phyloP scores from a whole-genome alignment of 2,888 invertebrate genomes.

The Strigamia crassipes region DNA sequence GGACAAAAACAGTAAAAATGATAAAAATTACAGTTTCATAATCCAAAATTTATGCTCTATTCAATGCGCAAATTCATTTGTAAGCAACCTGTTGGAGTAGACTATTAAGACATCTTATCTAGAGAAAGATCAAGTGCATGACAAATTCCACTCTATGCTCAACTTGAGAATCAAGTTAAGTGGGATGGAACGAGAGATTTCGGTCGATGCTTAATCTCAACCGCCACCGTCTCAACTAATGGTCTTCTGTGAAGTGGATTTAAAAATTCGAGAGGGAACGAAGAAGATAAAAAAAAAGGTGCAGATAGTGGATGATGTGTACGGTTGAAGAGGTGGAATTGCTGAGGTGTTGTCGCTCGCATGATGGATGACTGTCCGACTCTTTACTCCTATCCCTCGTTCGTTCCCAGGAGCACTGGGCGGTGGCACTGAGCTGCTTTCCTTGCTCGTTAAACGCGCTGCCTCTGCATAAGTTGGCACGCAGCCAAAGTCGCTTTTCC shows the following conservation, averaged over 20 bases:
- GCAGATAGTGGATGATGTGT: background rate
- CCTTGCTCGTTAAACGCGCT: constrained; percentile 34
- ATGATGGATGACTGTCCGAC: constrained; percentile 38
- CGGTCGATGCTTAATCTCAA: constrained; percentile 32
- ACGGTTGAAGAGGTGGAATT: constrained; percentile 17
- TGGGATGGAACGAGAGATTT: constrained; percentile 38
- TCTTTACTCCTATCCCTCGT: background rate
- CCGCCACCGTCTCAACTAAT: constrained; percentile 26
- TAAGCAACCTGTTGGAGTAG: constrained; percentile 29
- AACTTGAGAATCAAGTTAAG: constrained; percentile 34
- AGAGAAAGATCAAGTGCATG: constrained; percentile 21
- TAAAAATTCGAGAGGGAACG: background rate
- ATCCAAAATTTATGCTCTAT: background rate
- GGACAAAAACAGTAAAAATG: background rate
- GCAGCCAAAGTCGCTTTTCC: constrained; percentile 25
- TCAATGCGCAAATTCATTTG: background rate
- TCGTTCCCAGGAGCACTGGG: constrained; percentile 27
- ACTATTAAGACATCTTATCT: constrained; percentile 27
- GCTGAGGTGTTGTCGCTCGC: constrained; percentile 39
- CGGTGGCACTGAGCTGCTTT: constrained; percentile 37
- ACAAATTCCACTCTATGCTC: constrained; percentile 35
- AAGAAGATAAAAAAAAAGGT: background rate
- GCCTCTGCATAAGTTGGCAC: constrained; percentile 27
- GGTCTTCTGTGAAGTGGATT: constrained; percentile 11
- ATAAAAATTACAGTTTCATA: background rate